Evolutionary conservation across 2,113 vertebrate species (phyloP).

Genomic region (sheep (Ovis aries)): DNA sequence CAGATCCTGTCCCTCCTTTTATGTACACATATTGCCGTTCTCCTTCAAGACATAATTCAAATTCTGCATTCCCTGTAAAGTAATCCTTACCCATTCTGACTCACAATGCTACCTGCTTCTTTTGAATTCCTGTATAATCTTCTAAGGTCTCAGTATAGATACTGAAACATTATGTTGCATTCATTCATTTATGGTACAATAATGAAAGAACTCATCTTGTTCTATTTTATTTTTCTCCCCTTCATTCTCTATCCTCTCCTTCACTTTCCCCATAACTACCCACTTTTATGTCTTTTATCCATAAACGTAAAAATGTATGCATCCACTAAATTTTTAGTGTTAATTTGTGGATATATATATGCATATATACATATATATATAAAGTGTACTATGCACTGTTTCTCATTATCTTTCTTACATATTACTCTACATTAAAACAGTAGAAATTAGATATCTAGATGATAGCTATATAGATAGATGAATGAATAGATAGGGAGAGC

Average conservation of each 20-base stretch:
- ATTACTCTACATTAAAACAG: not conserved
- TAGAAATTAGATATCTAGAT: not conserved
- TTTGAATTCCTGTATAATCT: slow-evolving; percentile 11
- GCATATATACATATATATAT: not conserved
- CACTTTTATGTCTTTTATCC: not conserved
- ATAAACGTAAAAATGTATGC: not conserved
- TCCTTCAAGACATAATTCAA: slow-evolving; percentile 36
- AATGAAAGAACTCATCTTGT: not conserved
- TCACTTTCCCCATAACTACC: not conserved
- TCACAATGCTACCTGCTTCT: not conserved
- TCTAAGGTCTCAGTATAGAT: not conserved
- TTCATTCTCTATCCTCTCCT: not conserved
- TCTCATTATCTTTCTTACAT: not conserved
- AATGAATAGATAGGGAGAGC: not conserved
- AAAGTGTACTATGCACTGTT: not conserved
- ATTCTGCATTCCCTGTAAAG: slow-evolving; percentile 24
- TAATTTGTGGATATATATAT: not conserved
- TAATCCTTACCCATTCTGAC: not conserved
- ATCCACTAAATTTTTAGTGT: not conserved
- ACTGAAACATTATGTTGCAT: not conserved
- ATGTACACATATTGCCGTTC: not conserved
- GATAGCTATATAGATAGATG: not conserved
- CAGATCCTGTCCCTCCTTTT: not conserved
- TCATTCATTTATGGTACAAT: not conserved
- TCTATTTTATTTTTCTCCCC: not conserved